These are phyloP conservation scores for Zoanthus solanderi DNA, from an alignment of 92 coral and sea anemone genomes.

Conservation along the genomic window DNA sequence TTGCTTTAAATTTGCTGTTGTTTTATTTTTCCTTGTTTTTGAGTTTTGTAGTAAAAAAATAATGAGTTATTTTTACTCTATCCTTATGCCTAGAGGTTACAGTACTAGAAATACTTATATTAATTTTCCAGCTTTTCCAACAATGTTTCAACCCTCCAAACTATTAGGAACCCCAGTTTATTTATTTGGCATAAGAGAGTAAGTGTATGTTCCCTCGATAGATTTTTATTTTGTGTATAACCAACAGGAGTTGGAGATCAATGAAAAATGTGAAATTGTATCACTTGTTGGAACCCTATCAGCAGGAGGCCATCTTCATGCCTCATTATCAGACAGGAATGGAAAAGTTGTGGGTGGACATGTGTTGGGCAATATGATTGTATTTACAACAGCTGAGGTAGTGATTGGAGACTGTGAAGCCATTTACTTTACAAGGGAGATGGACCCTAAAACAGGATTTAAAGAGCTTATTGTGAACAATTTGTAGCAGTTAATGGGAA, in stretches of 20 bases:
- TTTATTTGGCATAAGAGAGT: no score
- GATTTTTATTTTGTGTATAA: not conserved
- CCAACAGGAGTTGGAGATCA: slow-evolving; percentile 63
- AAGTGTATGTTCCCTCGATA: no score
- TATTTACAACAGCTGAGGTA: slow-evolving; percentile 93
- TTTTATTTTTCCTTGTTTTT: no score
- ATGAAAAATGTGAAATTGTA: slow-evolving; percentile 84
- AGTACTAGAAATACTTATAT: no score
- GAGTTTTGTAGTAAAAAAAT: no score
- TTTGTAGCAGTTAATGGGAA: no score
- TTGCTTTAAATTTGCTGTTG: no score
- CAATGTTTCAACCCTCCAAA: no score
- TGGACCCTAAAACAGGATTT: slow-evolving; percentile 80
- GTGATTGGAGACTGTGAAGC: slow-evolving; percentile 84
- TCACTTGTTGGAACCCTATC: slow-evolving; percentile 92
- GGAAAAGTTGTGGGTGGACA: slow-evolving; percentile 91
- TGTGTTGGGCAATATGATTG: slow-evolving; percentile 85
- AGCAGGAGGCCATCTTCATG: slow-evolving; percentile 85
- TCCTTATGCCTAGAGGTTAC: no score
- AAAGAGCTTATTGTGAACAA: slow-evolving; percentile 69
- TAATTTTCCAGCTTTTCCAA: no score
- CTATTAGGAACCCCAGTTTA: no score
- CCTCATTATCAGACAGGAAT: slow-evolving; percentile 79
- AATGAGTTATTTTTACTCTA: no score
- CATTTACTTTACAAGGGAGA: slow-evolving; percentile 67